Conservation (phyloP, 2,113 vertebrate genomes). For the Nerophis lumbriciformis region DNA sequence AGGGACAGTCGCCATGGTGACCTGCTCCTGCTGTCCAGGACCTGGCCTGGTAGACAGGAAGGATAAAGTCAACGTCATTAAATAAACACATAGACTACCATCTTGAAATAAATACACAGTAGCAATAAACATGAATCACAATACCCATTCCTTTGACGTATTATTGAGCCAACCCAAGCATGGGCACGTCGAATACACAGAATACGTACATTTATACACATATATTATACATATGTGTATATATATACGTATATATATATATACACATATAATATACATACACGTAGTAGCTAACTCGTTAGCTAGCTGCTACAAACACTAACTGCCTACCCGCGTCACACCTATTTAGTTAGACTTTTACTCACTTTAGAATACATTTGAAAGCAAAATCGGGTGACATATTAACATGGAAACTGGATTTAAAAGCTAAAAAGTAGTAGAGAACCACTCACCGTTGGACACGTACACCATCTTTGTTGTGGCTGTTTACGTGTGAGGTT, state of each 20-base stretch:
- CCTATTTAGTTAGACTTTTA: neutral
- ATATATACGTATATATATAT: too few relatives aligned
- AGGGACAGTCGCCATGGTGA: constrained; percentile 88
- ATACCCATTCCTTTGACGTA: neutral
- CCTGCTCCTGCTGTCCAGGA: constrained; percentile 82
- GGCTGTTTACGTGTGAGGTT: constrained; percentile 41
- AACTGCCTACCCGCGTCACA: neutral
- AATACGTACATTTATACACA: neutral
- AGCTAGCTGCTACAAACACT: neutral
- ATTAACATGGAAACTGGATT: neutral
- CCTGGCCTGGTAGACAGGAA: constrained; percentile 75
- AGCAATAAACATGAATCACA: neutral
- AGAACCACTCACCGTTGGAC: constrained; percentile 81
- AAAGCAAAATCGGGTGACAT: too few relatives aligned
- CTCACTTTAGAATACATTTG: neutral
- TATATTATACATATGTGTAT: too few relatives aligned
- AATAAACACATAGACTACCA: neutral
- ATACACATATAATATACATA: neutral
- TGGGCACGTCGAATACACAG: neutral
- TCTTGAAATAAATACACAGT: too few relatives aligned
- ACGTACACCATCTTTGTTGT: constrained; percentile 82
- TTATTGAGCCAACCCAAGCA: neutral
- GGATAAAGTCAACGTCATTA: neutral
- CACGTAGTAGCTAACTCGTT: constrained; percentile 10
- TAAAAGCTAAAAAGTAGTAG: neutral